A percentile compares a stretch with the other conserved stretches of the same genome.
Evolutionary conservation across 2,888 invertebrate species (phyloP).

Genomic region (Lithophane semibrunnea): DNA sequence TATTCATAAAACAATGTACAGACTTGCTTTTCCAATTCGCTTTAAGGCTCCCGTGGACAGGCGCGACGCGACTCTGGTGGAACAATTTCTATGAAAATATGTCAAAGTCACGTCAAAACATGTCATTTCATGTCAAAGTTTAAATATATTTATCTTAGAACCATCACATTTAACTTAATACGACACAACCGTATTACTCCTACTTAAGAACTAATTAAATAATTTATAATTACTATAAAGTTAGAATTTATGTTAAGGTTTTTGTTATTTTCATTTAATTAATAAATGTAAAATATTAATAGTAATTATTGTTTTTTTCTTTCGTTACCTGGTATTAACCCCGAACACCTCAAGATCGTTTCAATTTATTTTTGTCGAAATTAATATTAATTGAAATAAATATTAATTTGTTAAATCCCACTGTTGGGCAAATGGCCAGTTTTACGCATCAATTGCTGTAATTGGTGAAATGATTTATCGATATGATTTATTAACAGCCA

Average conservation of each 20-base stretch:
- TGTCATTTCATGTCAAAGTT: not conserved
- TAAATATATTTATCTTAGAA: not conserved
- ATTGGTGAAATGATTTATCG: not conserved
- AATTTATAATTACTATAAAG: constrained; percentile 58
- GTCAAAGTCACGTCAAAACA: too few relatives aligned
- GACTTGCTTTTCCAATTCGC: not conserved
- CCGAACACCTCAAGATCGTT: not conserved
- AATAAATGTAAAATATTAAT: constrained; percentile 67
- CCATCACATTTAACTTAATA: not conserved
- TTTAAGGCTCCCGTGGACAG: not conserved
- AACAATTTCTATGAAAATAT: too few relatives aligned
- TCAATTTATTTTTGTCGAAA: not conserved
- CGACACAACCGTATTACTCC: constrained; percentile 41
- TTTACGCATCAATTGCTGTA: not conserved
- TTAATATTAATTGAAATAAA: too few relatives aligned
- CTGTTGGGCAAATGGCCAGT: too few relatives aligned
- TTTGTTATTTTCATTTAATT: constrained; percentile 90
- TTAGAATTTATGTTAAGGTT: constrained; percentile 64
- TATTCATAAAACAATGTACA: not conserved
- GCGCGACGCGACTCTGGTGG: too few relatives aligned
- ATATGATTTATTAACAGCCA: not conserved
- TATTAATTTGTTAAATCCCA: not conserved
- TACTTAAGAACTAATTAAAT: constrained; percentile 54
- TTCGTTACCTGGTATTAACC: constrained; percentile 21
- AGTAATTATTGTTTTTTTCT: constrained; percentile 26